Evolutionary conservation across 2,113 vertebrate species (phyloP), one percentile per base, ranked within the genome.

Genomic region (Oreochromis tanganicae): DNA sequence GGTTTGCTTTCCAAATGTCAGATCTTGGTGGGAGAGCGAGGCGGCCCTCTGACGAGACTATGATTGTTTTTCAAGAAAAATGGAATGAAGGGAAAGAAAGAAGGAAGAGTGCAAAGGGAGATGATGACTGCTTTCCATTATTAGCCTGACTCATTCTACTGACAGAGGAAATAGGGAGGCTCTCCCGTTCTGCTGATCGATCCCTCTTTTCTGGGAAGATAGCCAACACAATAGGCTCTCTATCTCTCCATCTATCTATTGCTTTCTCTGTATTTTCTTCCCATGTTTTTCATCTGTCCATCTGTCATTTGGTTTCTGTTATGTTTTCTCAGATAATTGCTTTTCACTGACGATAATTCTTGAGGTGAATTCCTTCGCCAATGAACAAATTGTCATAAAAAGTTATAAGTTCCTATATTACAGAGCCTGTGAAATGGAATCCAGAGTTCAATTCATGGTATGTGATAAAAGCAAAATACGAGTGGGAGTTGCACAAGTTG

Each of bases 1-100:
- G 73, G 85, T 92, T 93, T 89, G 90, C 87, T 93, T 95, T 94
- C 90, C 83, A 94, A 95, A 95, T 95, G 92, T 94, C 92, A 93
- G 81, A 88, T 91, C 85, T 85, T 17, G 55, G 81, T 85, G 88
- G 87, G 90, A 85, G 92, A 89, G 50, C 8, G 87, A 89, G 84
- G 81, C 34, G 5, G 91, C 91, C 85, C 82, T 87, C 83, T 50
- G 63, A 92, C 19, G 59, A 68, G 82, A 88, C 89, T 59, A 56
- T 86, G 85, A 93, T 92, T 94, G 89, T 95, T 92, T 93, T 90
- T 81, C 34, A 27, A 79, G 78, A 82, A 91, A 87, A 93, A 90
- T 81, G 68, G 63, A 89, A 87, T 4, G 27, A 87, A 61, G 24
- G 83, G 66, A 83, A 68, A 89, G 83, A 83, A 87, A 86, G 85